Base-by-base conservation (phyloP, 1,140 invertebrate species). In the Thrips palmi region DNA sequence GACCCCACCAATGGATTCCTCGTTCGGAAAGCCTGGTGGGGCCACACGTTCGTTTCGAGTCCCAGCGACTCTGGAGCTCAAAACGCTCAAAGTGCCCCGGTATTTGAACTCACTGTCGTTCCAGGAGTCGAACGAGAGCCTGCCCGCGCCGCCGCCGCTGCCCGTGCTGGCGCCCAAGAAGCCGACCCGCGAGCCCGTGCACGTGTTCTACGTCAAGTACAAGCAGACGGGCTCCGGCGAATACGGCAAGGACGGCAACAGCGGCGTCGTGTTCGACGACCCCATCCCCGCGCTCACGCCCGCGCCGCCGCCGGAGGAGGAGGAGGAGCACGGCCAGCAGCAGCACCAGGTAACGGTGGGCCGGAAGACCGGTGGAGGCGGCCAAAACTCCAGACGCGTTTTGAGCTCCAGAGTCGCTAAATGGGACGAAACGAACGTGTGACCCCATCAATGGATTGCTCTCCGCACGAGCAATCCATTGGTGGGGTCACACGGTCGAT, bases 131-230 rank as follows among this genome's bases (percentile, higher is more conserved):
- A 86, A 87, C 52, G 77, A 83, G 45, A 68, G 76, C 0, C 52
- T 84, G 3, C 76, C 81, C 0, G 63, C 72, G 3, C 68, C 71
- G n/a, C 70, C 66, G 1, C 61, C 65, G 6, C 22, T 42, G 4
- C 45, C 41, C 2, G 47, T 51, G 4, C 52, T 52, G 0, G 55
- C 64, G 4, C 58, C 64, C 2, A 52, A 64, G 20, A 58, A 65
- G 1, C 54, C 56, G 14, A 37, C 65, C 60, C 33, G 51, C 25
- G 53, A 53, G 40, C 79, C 82, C 10, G 77, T 87, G 31, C 81
- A 87, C 48, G 83, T 87, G 2, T 87, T 84, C 52, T 87, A 87
- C 49, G 81, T 87, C 0, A 85, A 85, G 52, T 87, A 87, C 49
- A 78, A 83, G 45, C 83, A 85, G 53, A 78, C 74, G 45, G 66